Conservation (phyloP, 2,888 invertebrate genomes). For the Taenaris catops region DNA sequence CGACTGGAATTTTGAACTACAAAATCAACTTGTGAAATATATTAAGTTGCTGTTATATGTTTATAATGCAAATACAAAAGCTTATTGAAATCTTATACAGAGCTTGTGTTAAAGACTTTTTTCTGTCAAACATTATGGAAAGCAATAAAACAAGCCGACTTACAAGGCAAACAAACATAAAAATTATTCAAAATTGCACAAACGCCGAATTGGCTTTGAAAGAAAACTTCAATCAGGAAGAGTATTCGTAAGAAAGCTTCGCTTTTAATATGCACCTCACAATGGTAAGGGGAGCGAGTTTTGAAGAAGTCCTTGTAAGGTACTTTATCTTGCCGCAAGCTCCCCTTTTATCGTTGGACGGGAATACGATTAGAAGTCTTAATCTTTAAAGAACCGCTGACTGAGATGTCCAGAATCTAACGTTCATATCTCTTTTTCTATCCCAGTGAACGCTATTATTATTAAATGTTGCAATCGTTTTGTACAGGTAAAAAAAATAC, state of each 20-base stretch:
- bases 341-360: constrained; percentile 50
- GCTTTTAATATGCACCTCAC: constrained; percentile 72
- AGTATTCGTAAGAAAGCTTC: constrained; percentile 53
- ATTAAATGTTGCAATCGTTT: no score
- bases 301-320: constrained; percentile 63
- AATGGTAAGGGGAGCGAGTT: constrained; percentile 65
- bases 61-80: no score
- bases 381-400: constrained; percentile 51
- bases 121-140: no score
- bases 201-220: constrained; percentile 52
- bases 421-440: constrained; percentile 18
- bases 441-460: neutral
- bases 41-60: no score
- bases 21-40: no score
- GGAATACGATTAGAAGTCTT: constrained; percentile 62
- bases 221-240: constrained; percentile 61
- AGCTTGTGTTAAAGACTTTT: no score
- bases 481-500: neutral
- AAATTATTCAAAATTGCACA: constrained; percentile 55
- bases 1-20: no score
- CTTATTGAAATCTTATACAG: no score
- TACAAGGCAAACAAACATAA: constrained; percentile 33
- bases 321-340: constrained; percentile 69
- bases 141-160: constrained; percentile 13
- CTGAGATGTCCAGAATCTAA: constrained; percentile 28